phyloP scores from a whole-genome alignment of 2,888 invertebrate genomes.

The Anodontia alba region DNA sequence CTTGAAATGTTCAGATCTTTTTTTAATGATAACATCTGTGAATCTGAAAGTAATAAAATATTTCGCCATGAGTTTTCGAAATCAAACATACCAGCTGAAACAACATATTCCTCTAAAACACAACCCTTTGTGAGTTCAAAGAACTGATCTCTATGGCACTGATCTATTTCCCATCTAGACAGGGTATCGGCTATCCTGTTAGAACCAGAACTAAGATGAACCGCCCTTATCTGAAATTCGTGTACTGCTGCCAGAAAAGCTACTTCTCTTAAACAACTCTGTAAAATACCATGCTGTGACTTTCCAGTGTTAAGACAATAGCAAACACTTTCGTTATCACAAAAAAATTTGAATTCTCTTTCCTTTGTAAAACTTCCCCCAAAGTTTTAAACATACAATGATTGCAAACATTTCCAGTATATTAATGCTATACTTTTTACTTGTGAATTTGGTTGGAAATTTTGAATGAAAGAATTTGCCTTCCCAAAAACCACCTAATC shows the following conservation, averaged over 20 bases:
- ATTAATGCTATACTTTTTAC: neutral
- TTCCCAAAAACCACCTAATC: neutral
- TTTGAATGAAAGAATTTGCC: neutral
- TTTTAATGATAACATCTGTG: neutral
- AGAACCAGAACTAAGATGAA: neutral
- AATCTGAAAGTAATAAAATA: neutral
- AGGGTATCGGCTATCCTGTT: neutral
- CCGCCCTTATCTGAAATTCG: slow-evolving; percentile 15
- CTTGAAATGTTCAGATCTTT: neutral
- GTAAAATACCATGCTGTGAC: slow-evolving; percentile 9
- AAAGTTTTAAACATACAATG: neutral
- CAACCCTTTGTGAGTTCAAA: neutral
- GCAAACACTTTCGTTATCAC: neutral
- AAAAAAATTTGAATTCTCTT: neutral
- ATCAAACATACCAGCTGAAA: neutral
- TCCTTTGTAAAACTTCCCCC: neutral
- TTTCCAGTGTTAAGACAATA: neutral
- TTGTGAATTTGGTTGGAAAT: neutral
- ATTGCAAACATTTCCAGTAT: neutral
- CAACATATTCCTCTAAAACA: neutral
- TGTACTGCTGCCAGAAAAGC: slow-evolving; percentile 7
- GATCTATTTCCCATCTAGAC: neutral
- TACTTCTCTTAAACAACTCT: slow-evolving; percentile 9
- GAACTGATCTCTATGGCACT: neutral
- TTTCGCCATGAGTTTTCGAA: neutral